Conservation (phyloP, 2,797 vertebrate species). For the Buphagus erythrorhynchus region DNA sequence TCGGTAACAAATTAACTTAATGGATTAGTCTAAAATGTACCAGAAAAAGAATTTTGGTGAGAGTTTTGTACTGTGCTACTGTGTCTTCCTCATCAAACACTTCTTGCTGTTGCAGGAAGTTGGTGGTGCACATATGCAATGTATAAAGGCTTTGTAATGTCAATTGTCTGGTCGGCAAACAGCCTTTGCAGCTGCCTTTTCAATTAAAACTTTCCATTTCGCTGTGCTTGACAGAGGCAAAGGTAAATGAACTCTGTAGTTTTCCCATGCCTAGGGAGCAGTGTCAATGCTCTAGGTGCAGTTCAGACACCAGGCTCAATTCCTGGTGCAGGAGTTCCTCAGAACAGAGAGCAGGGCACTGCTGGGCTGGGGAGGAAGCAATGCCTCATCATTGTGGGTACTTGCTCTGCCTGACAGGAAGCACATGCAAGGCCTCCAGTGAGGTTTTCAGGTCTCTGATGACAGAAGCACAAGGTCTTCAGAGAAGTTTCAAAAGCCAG, state of each 20-base stretch:
- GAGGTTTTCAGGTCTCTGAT: background rate
- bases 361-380: slow-evolving; percentile 11
- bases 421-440: background rate
- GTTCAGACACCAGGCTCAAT: background rate
- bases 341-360: background rate
- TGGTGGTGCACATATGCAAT: background rate
- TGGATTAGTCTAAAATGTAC: background rate
- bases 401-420: slow-evolving; percentile 14
- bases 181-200: background rate
- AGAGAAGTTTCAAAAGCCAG: background rate
- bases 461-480: background rate
- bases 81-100: background rate
- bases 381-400: slow-evolving; percentile 4
- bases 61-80: background rate
- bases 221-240: background rate
- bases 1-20: background rate
- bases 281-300: background rate
- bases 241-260: background rate
- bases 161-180: background rate
- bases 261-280: background rate
- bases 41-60: background rate
- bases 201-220: background rate
- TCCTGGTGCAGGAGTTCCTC: background rate
- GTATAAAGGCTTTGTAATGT: background rate
- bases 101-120: slow-evolving; percentile 52